A percentile compares a stretch with the other conserved stretches of the same genome.
phyloP scores from a whole-genome alignment of 2,888 invertebrate genomes.

The Parnassius orleans region DNA sequence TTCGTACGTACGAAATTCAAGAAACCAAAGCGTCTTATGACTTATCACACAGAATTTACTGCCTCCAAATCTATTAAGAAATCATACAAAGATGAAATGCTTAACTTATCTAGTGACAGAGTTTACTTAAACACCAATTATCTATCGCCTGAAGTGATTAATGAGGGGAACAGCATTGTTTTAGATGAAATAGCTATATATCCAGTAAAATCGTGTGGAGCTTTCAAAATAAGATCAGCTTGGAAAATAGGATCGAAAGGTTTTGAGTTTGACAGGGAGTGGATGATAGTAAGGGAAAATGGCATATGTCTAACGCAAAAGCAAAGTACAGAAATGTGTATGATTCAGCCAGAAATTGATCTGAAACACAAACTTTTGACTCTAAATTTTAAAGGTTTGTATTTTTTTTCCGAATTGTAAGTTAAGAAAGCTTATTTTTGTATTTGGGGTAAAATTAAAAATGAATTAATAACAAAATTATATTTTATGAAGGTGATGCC shows the following conservation, averaged over 20 bases:
- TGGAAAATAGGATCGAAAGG: slow-evolving; percentile 91
- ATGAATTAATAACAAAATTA: no score
- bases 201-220: slow-evolving; percentile 95
- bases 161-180: slow-evolving; percentile 37
- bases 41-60: slow-evolving; percentile 30
- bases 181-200: slow-evolving; percentile 81
- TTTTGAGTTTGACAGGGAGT: slow-evolving; percentile 93
- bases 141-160: slow-evolving; percentile 29
- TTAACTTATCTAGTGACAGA: slow-evolving; percentile 38
- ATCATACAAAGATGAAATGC: slow-evolving; percentile 36
- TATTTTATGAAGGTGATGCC: no score
- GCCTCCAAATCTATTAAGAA: slow-evolving; percentile 26
- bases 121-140: slow-evolving; percentile 25
- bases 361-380: slow-evolving; percentile 75
- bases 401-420: neutral
- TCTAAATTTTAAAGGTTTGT: slow-evolving; percentile 82
- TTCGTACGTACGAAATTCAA: slow-evolving; percentile 79
- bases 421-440: no score
- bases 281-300: slow-evolving; percentile 93
- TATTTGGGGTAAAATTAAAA: no score
- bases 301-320: slow-evolving; percentile 95
- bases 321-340: slow-evolving; percentile 88
- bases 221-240: slow-evolving; percentile 82
- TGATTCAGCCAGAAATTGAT: slow-evolving; percentile 87
- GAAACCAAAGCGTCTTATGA: slow-evolving; percentile 52